Percentiles rank a stretch among this genome's conserved stretches.
These are phyloP conservation scores for Epicampocera succincta DNA, from an alignment of 2,888 invertebrate species.

Conservation along the genomic window DNA sequence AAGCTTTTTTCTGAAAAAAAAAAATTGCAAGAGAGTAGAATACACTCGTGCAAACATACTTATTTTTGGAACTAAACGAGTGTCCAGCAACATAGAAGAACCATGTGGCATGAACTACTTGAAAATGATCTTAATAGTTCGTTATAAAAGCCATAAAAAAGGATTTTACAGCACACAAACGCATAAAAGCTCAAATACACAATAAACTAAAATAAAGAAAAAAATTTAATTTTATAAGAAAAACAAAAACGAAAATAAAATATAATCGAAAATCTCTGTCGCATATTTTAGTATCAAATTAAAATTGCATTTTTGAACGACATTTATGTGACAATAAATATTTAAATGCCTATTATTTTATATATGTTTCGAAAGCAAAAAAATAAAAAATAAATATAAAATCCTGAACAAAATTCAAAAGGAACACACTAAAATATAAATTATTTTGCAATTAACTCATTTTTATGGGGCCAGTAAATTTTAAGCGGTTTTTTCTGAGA, in stretches of 20 bases:
- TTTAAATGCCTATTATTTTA: constrained; percentile 57
- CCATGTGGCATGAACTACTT: constrained; percentile 61
- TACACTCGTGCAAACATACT: constrained; percentile 37
- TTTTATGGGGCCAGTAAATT: constrained; percentile 62
- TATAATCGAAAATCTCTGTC: constrained; percentile 64
- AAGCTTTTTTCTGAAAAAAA: constrained; percentile 52
- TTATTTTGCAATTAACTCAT: constrained; percentile 61
- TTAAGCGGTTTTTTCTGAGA: constrained; percentile 9
- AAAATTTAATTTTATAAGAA: not conserved
- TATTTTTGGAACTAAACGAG: constrained; percentile 21
- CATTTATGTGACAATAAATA: constrained; percentile 71
- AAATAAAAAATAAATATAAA: no score
- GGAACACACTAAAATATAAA: constrained; percentile 21
- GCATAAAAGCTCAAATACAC: constrained; percentile 21
- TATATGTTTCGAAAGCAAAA: not conserved
- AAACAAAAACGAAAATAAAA: constrained; percentile 36
- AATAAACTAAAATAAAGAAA: constrained; percentile 37
- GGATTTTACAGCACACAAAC: constrained; percentile 55
- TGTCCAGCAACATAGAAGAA: constrained; percentile 7
- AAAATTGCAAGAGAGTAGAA: constrained; percentile 31
- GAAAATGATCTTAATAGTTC: constrained; percentile 68
- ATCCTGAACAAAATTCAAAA: constrained; percentile 26
- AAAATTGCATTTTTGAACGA: constrained; percentile 70
- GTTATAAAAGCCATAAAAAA: constrained; percentile 68
- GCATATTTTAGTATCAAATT: constrained; percentile 72